Percentiles rank a stretch among this genome's conserved stretches.
These are phyloP conservation scores for Trichosurus vulpecula DNA, from an alignment of 2,797 vertebrate species.

Conservation along the genomic window DNA sequence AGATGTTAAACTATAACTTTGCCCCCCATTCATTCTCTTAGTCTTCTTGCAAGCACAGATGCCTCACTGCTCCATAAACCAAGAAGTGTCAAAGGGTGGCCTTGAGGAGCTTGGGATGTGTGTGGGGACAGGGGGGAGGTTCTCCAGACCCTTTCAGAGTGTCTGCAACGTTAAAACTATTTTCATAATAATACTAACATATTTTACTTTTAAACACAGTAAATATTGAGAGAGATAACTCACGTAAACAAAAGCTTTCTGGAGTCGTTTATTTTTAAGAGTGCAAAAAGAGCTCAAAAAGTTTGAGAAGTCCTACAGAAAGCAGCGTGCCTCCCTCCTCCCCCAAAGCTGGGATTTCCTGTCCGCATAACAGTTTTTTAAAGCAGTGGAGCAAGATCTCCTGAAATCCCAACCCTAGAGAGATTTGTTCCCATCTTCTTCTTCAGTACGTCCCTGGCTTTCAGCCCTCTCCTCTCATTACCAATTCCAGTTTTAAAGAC, in stretches of 20 bases:
- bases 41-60: neutral
- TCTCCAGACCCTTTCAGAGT: neutral
- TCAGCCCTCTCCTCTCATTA: neutral
- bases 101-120: neutral
- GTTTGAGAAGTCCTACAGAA: neutral
- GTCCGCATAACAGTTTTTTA: neutral
- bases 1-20: neutral
- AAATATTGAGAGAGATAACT: neutral
- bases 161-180: neutral
- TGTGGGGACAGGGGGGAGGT: neutral
- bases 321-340: neutral
- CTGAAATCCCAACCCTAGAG: neutral
- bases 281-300: neutral
- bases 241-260: neutral
- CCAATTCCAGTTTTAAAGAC: neutral
- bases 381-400: neutral
- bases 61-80: neutral
- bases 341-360: neutral
- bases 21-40: neutral
- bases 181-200: neutral
- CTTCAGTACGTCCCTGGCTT: neutral
- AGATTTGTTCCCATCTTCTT: neutral
- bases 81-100: neutral
- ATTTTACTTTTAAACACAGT: neutral
- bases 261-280: neutral